A percentile compares a stretch with the other conserved stretches of the same genome.
phyloP scores from a whole-genome alignment of 2,888 invertebrate species.

The Sturmia bella region DNA sequence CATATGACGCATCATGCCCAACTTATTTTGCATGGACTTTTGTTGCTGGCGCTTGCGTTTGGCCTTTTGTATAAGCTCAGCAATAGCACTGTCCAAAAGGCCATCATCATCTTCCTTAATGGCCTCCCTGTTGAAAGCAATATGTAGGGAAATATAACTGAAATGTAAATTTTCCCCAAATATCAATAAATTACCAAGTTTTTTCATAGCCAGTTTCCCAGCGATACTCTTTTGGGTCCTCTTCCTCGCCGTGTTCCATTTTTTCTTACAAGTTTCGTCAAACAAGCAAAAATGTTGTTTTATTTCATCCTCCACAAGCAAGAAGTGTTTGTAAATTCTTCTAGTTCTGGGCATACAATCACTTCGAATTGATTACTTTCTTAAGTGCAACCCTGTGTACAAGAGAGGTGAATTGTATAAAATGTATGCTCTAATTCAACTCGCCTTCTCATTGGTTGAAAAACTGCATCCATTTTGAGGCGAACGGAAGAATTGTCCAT shows the following conservation, averaged over 20 bases:
- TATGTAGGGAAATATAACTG: slow-evolving; percentile 30
- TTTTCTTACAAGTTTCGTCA: not conserved
- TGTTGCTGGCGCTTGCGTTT: slow-evolving; percentile 89
- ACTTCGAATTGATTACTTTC: not conserved
- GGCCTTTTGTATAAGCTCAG: slow-evolving; percentile 94
- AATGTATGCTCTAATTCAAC: slow-evolving; percentile 59
- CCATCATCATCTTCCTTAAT: slow-evolving; percentile 98
- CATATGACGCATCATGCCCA: slow-evolving; percentile 99
- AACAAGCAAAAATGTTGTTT: not conserved
- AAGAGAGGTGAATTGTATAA: slow-evolving; percentile 24
- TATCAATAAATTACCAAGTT: slow-evolving; percentile 85
- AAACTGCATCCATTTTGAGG: slow-evolving; percentile 74
- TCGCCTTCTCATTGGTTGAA: slow-evolving; percentile 68
- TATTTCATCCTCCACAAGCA: not conserved
- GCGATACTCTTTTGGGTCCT: slow-evolving; percentile 93
- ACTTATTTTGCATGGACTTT: slow-evolving; percentile 87
- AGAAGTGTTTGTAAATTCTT: slow-evolving; percentile 48
- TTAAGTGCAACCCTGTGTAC: slow-evolving; percentile 50
- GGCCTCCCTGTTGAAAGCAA: slow-evolving; percentile 90
- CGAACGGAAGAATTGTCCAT: slow-evolving; percentile 75
- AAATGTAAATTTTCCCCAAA: not conserved
- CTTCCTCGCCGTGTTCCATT: slow-evolving; percentile 85
- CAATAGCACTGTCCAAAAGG: slow-evolving; percentile 93
- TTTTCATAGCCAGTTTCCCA: slow-evolving; percentile 98
- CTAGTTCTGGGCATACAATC: slow-evolving; percentile 27